Evolutionary conservation across 2,797 vertebrate genomes (phyloP).

Genomic region (Acanthiza pusilla): DNA sequence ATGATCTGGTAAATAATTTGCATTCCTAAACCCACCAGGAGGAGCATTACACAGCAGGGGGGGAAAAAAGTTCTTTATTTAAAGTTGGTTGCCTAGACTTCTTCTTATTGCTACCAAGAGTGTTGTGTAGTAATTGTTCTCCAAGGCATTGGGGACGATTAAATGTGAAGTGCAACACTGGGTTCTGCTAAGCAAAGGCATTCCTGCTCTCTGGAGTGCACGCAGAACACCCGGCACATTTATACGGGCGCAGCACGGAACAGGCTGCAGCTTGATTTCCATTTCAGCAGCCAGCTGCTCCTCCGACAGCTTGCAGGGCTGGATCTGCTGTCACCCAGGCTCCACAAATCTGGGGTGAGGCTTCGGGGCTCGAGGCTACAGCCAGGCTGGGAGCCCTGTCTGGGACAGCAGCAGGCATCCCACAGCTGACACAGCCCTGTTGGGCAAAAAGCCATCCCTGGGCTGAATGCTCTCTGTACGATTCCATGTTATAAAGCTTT

Average conservation of each 20-base stretch:
- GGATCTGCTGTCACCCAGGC: not conserved
- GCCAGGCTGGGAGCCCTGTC: not conserved
- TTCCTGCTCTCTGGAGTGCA: not conserved
- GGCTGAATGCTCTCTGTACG: not conserved
- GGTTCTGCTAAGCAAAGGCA: not conserved
- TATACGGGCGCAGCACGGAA: not conserved
- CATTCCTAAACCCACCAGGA: not conserved
- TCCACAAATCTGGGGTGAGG: not conserved
- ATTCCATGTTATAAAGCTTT: not conserved
- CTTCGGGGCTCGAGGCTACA: not conserved
- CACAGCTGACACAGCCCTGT: not conserved
- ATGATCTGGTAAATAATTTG: conserved; percentile 88
- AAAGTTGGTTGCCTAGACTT: not conserved
- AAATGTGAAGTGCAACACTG: not conserved
- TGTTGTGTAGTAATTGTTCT: conserved; percentile 10
- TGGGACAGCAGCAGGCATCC: not conserved
- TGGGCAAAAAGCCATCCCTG: not conserved
- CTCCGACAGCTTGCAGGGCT: not conserved
- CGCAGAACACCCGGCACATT: conserved; percentile 4
- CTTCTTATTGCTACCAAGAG: not conserved
- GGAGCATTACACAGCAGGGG: not conserved
- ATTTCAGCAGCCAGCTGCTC: conserved; percentile 5
- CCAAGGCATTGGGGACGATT: not conserved
- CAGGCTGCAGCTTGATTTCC: conserved; percentile 23
- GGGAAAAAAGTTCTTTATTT: not conserved